Base-by-base conservation (phyloP, 1,140 invertebrate species). In the Bombus impatiens region DNA sequence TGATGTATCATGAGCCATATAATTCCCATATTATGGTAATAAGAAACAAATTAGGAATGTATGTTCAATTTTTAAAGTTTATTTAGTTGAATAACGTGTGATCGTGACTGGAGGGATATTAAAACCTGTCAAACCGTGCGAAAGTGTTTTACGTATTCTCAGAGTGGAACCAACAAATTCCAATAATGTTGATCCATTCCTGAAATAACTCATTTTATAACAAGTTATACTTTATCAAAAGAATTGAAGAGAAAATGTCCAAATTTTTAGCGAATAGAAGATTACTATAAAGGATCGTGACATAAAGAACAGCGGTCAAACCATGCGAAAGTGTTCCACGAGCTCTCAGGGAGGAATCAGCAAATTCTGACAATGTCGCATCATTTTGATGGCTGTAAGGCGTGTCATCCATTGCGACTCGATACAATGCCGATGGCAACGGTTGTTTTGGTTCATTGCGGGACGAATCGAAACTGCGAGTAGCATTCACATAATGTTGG, bases 401-500 rank as follows among this genome's bases (percentile, higher is more conserved):
- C 37, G 79, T n/a, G 78, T 82, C 59, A 32, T 82, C n/a, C 84
- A 82, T 75, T 85, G 53, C 68, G 67, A 62, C 68, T n/a, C 53
- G 53, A 40, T 72, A 82, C 79, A 86, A 82, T 59, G 84, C 59
- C 57, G 22, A 40, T 8, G 28, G 71, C 25, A 18, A 37, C 47
- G 44, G 42, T 37, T 53, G 68, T 76, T 80, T 84, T n/a, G 76
- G 68, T 84, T 84, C 53, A 79, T 70, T 68, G 40, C 25, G 12
- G 75, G 44, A 71, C 65, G 57, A 82, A 78, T 62, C 81, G 79
- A 65, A 84, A 75, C 74, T 75, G 44, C 59, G 75, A 84, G 37
- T 47, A 77, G 87, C 84, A 92, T 92, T 92, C 87, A 87, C 71
- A 57, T 82, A 86, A 88, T 71, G 88, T 84, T 92, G 91, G 89